Base-by-base conservation (phyloP, 2,888 invertebrate species). In the Drosophila tripunctata region DNA sequence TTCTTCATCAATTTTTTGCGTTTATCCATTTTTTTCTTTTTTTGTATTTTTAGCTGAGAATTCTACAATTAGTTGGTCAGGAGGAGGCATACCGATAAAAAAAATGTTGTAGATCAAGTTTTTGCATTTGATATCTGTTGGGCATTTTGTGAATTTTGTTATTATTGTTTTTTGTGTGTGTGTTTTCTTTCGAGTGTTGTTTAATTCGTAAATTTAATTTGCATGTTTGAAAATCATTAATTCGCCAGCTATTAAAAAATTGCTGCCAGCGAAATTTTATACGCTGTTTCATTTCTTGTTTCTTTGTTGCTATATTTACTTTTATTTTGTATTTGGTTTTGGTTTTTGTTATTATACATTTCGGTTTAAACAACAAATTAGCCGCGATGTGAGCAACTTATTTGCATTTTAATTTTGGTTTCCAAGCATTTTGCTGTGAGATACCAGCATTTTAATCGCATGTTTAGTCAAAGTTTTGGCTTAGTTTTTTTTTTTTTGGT, bases 141-240 rank as follows among this genome's bases (percentile, higher is more conserved):
- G 45, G 41, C 54, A 67, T 62, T 62, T 57, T 50, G 22, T 31
- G 36, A 36, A 35, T 40, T 54, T 55, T 43, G 31, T 51, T 57
- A 27, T 41, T 36, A 27, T 44, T 30, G 14, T 22, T n/a, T 33
- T n/a, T 24, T 14, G 24, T 27, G 14, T 17, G 27, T 44, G 33
- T 14, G 30, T 68, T 65, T 62, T 58, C 52, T 48, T 72, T 48
- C 33, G 45, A 43, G 15, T 57, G 51, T 45, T 61, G 40, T 56
- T 64, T 43, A 36, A 55, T 63, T 75, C 45, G 22, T 21, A 48
- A 61, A 67, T 65, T 71, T 79, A 78, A 78, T 77, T 77, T 78
- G 67, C 77, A 75, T 79, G 66, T 75, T 79, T 75, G 55, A 67
- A 76, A 79, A 72, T 75, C 68, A 72, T 79, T 76, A 77, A 78